A percentile compares a stretch with the other conserved stretches of the same genome.
phyloP scores from a whole-genome alignment of 92 coral and sea anemone genomes.

The Palythoa caribaeorum region DNA sequence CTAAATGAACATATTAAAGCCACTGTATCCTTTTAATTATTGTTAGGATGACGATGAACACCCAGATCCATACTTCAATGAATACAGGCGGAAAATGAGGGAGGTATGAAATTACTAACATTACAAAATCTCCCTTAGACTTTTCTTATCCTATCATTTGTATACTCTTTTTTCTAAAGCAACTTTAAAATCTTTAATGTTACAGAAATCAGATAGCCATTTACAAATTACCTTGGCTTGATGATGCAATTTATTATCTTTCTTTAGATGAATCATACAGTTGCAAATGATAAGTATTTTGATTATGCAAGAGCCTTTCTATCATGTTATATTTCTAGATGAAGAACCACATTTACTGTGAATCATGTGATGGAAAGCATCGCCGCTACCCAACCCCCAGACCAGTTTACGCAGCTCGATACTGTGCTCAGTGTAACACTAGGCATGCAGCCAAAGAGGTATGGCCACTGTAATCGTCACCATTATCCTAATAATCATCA shows the following conservation, averaged over 20 bases:
- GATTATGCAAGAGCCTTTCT: background rate
- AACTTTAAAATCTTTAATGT: background rate
- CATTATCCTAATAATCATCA: background rate
- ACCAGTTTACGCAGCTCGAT: constrained; percentile 71
- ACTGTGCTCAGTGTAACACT: constrained; percentile 75
- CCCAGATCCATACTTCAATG: background rate
- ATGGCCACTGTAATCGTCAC: background rate
- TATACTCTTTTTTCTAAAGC: background rate
- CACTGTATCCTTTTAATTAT: background rate
- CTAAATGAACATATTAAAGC: background rate
- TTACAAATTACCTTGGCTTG: too few relatives aligned
- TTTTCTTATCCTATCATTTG: background rate
- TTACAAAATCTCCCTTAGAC: background rate
- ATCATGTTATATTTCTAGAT: constrained; percentile 56
- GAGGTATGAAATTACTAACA: constrained; percentile 2
- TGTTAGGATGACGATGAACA: background rate
- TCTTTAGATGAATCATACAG: background rate
- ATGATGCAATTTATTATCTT: too few relatives aligned
- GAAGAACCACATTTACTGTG: constrained; percentile 76
- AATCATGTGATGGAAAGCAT: constrained; percentile 78
- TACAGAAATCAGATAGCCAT: too few relatives aligned
- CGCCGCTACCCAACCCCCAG: constrained; percentile 81
- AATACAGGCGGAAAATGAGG: constrained; percentile 36
- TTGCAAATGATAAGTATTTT: too few relatives aligned
- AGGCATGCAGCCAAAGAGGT: constrained; percentile 92